Evolutionary conservation across 2,888 invertebrate genomes (phyloP).

Genomic region (Neoscelio sp.): DNA sequence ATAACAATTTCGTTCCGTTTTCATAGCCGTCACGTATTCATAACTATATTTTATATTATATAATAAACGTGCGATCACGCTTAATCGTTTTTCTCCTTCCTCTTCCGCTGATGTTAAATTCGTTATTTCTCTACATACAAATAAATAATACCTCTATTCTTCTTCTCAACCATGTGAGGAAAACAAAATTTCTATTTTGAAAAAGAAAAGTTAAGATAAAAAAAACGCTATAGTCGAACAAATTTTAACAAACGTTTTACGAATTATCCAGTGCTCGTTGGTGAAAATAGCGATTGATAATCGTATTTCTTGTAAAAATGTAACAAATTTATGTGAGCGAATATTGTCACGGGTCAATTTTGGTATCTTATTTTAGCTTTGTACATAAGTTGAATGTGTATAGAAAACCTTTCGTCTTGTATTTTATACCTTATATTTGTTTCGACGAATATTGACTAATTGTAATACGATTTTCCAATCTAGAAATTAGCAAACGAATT

Average conservation of each 20-base stretch:
- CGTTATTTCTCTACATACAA: conserved; percentile 59
- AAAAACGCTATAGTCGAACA: conserved; percentile 61
- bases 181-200: conserved; percentile 68
- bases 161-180: conserved; percentile 53
- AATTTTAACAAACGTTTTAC: conserved; percentile 65
- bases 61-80: conserved; percentile 59
- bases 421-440: conserved; percentile 50
- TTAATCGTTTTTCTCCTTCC: conserved; percentile 59
- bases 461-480: no score
- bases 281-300: conserved; percentile 67
- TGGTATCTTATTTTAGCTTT: conserved; percentile 63
- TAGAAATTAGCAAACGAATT: no score
- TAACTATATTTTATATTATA: conserved; percentile 56
- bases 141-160: conserved; percentile 67
- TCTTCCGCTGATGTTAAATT: conserved; percentile 58
- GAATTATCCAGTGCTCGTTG: conserved; percentile 65
- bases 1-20: conserved; percentile 8
- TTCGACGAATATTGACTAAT: background rate
- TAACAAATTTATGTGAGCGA: conserved; percentile 64
- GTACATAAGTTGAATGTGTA: conserved; percentile 62
- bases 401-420: conserved; percentile 26
- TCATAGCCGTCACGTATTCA: conserved; percentile 41
- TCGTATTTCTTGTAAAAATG: conserved; percentile 68
- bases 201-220: conserved; percentile 52
- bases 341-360: conserved; percentile 60